Evolutionary conservation across 2,113 vertebrate species (phyloP).

Genomic region (Erythrocercus mccallii): DNA sequence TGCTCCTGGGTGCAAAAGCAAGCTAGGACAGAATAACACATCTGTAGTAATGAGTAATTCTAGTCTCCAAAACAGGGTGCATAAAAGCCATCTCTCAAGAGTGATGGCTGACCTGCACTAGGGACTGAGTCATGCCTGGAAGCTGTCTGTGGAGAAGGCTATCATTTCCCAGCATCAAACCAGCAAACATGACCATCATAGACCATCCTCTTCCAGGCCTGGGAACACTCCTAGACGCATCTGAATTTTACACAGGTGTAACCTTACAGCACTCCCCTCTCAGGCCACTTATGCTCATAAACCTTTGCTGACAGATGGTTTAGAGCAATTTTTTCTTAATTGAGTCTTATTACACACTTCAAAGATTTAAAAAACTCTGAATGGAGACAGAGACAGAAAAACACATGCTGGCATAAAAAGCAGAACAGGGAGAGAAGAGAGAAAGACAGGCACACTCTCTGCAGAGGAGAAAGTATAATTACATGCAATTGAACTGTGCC

Average conservation of each 20-base stretch:
- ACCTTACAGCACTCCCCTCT: not conserved
- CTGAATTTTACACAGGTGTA: not conserved
- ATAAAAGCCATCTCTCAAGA: not conserved
- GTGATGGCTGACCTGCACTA: not conserved
- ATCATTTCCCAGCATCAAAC: not conserved
- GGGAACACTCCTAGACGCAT: not conserved
- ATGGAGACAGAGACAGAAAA: not conserved
- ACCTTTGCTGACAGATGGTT: not conserved
- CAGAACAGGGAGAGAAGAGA: not conserved
- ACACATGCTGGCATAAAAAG: not conserved
- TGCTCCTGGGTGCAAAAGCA: not conserved
- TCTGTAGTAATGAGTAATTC: not conserved
- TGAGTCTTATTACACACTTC: not conserved
- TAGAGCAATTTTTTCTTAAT: rapidly evolving
- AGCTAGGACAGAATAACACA: not conserved
- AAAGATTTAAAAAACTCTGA: not conserved
- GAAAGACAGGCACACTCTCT: not conserved
- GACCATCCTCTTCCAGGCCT: not conserved
- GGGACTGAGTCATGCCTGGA: not conserved
- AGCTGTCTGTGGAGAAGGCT: not conserved
- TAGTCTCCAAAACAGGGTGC: not conserved
- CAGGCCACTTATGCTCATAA: not conserved
- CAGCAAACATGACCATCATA: not conserved
- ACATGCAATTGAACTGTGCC: not conserved
- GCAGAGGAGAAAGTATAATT: not conserved